Evolutionary conservation across 2,113 vertebrate species (phyloP), one percentile per base, ranked within the genome.

Genomic region (Periophthalmodon schlosseri): DNA sequence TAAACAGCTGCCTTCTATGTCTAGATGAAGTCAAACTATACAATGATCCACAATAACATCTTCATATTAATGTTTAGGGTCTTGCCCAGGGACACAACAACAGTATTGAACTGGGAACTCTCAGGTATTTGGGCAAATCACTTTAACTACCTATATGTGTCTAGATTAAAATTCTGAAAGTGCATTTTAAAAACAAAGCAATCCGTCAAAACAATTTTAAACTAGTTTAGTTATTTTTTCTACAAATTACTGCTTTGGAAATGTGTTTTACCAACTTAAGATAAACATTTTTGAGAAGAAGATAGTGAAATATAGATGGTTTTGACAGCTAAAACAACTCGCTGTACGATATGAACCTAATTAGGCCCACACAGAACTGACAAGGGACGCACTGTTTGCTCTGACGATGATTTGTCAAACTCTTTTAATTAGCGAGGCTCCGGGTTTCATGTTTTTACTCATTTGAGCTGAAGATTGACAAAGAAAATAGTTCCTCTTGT

Each of bases 351-450:
- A 18, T 15, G 69, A 72, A 13, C 11, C 28, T 60, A 81, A 84
- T 88, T 80, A 86, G 72, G 77, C 79, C 20, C 49, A 69, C 69
- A 67, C 75, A 39, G 50, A 39, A 72, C 68, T 39, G 50, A 63
- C 68, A 21, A 74, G 69, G 63, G 61, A 74, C 13, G 75, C 67
- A 72, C 70, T 13, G 85, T 66, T 46, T 69, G 68, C 69, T 61
- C 60, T 72, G 72, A 73, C 73, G 20, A 46, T 1, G 57, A 72
- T 75, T 36, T 64, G 77, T 72, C 70, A 84, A 33, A 78, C 69
- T 72, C 57, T 72, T 86, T 80, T 85, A 81, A 87, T 87, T 78
- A 82, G 77, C 57, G 21, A 52, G 74, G 66, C 71, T 70, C 72
- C 50, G 64, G 3, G 46, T 63, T 52, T 21, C 34, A 76, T 14